Percentiles rank a stretch among this genome's conserved stretches.
phyloP scores from a whole-genome alignment of 2,797 vertebrate genomes.

The Passerculus sandwichensis region DNA sequence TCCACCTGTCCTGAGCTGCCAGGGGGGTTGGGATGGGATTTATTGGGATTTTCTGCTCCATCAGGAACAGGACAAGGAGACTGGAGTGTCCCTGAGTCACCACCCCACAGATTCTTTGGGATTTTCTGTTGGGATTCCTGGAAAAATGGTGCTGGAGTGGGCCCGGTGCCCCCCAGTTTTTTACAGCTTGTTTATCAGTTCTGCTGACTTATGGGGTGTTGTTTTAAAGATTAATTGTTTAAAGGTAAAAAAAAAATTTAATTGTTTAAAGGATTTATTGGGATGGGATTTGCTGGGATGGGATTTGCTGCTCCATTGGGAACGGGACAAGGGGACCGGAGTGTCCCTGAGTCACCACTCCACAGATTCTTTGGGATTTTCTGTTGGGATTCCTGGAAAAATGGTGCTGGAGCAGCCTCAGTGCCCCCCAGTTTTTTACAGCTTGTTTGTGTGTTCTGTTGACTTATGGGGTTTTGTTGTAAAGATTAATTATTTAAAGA shows the following conservation, averaged over 20 bases:
- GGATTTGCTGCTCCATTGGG: neutral
- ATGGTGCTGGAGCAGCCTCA: neutral
- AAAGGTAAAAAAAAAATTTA: too few relatives aligned
- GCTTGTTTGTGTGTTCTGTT: neutral
- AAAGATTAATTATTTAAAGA: neutral
- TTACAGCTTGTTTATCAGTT: neutral
- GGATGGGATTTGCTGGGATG: neutral
- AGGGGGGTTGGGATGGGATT: neutral
- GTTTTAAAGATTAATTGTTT: neutral
- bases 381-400: neutral
- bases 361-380: neutral
- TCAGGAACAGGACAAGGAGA: rapidly evolving
- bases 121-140: neutral
- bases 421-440: neutral
- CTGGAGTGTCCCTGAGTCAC: neutral
- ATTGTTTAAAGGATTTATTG: neutral
- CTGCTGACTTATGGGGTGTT: neutral
- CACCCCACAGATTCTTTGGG: neutral
- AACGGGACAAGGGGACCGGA: rapidly evolving
- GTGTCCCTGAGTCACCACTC: neutral
- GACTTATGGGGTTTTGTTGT: neutral
- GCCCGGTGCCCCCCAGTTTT: neutral
- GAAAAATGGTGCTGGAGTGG: neutral
- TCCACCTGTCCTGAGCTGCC: rapidly evolving
- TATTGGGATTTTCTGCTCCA: neutral